Conservation (phyloP, 2,797 vertebrate species). For the Crax fasciolata region DNA sequence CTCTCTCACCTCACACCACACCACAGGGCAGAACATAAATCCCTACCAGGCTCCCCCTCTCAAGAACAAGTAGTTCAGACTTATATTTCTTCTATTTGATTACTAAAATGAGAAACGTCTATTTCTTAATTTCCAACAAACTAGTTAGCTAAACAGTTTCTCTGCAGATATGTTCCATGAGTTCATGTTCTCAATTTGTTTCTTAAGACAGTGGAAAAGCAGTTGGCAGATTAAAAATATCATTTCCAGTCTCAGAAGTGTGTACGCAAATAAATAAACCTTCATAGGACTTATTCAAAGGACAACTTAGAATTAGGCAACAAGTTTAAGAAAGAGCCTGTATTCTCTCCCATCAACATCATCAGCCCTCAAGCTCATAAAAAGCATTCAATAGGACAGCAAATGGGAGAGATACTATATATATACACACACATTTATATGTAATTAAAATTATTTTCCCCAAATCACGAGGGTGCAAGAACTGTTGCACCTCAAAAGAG, state of each 20-base stretch:
- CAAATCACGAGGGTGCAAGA: neutral
- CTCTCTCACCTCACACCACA: neutral
- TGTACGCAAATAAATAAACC: neutral
- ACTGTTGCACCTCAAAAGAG: neutral
- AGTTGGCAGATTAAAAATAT: neutral
- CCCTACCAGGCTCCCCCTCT: neutral
- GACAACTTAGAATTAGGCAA: neutral
- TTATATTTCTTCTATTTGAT: neutral
- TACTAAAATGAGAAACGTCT: neutral
- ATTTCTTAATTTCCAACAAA: neutral
- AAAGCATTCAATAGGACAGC: neutral
- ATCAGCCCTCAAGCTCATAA: neutral
- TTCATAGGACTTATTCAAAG: neutral
- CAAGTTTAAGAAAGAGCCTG: neutral
- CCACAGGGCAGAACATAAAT: neutral
- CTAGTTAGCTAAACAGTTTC: neutral
- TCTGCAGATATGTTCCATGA: neutral
- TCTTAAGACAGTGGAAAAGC: neutral
- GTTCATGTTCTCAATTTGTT: neutral
- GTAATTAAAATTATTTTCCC: neutral
- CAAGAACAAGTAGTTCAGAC: neutral
- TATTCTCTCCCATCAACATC: neutral
- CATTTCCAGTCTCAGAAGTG: neutral
- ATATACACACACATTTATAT: neutral
- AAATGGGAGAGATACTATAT: neutral